Conservation (phyloP, 1,140 invertebrate genomes). For the Caenorhabditis latens region DNA sequence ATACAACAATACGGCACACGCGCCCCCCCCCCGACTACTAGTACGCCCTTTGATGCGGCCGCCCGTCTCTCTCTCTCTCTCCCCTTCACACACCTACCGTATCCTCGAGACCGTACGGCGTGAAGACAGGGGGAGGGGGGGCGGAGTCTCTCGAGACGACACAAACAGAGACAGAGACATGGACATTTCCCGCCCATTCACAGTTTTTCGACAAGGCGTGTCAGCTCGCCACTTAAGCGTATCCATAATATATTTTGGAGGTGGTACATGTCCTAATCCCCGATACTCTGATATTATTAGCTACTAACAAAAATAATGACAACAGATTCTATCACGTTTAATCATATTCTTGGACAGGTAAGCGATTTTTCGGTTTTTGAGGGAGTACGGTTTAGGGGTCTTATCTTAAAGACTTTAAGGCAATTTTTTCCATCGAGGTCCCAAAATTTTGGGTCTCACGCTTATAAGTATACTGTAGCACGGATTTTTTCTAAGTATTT, state of each 20-base stretch:
- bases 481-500: too few species aligned
- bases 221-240: background rate
- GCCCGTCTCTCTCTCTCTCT: background rate
- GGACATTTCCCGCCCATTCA: conserved; percentile 35
- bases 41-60: conserved; percentile 16
- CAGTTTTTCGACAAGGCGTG: conserved; percentile 37
- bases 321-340: conserved; percentile 59
- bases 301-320: conserved; percentile 27
- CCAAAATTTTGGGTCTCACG: too few species aligned
- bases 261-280: too few species aligned
- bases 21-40: conserved; percentile 33
- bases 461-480: background rate
- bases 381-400: too few species aligned
- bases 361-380: too few species aligned
- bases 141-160: background rate
- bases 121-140: background rate
- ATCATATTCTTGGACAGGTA: conserved; percentile 66
- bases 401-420: too few species aligned
- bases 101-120: background rate
- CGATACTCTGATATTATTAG: background rate
- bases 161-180: background rate
- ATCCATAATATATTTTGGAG: too few species aligned
- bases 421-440: too few species aligned
- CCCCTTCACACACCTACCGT: conserved; percentile 16
- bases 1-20: background rate